Conservation (phyloP, 2,113 vertebrate species). For the Monarcha castaneiventris region DNA sequence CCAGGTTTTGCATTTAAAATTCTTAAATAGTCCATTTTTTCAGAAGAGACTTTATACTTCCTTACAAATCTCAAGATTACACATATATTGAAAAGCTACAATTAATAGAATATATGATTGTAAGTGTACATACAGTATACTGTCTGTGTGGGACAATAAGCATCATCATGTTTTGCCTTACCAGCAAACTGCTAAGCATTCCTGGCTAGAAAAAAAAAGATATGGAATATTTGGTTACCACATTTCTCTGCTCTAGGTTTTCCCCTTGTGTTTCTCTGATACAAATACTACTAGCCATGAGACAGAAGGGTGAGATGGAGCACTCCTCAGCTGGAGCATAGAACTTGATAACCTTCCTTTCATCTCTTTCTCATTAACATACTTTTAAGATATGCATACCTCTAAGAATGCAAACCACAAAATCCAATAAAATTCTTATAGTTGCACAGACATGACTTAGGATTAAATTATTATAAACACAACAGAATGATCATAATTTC, state of each 20-base stretch:
- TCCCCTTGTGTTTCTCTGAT: background rate
- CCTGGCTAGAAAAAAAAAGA: background rate
- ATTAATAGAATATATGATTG: background rate
- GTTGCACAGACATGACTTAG: background rate
- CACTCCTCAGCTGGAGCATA: background rate
- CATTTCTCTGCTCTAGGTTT: background rate
- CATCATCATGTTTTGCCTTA: background rate
- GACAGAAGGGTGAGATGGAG: background rate
- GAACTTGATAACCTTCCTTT: background rate
- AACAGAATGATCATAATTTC: background rate
- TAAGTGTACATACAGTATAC: background rate
- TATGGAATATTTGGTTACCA: background rate
- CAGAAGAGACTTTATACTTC: background rate
- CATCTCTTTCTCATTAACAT: background rate
- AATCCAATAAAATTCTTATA: background rate
- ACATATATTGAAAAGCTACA: background rate
- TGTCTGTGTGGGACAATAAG: background rate
- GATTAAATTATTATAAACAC: background rate
- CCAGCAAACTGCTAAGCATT: background rate
- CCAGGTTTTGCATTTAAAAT: background rate
- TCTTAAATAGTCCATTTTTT: background rate
- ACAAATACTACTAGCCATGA: background rate
- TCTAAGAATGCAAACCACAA: background rate
- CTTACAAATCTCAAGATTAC: background rate
- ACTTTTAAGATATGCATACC: background rate